A percentile compares a stretch with the other conserved stretches of the same genome.
Evolutionary conservation across 2,113 vertebrate genomes (phyloP).

Genomic region (Chamaea fasciata): DNA sequence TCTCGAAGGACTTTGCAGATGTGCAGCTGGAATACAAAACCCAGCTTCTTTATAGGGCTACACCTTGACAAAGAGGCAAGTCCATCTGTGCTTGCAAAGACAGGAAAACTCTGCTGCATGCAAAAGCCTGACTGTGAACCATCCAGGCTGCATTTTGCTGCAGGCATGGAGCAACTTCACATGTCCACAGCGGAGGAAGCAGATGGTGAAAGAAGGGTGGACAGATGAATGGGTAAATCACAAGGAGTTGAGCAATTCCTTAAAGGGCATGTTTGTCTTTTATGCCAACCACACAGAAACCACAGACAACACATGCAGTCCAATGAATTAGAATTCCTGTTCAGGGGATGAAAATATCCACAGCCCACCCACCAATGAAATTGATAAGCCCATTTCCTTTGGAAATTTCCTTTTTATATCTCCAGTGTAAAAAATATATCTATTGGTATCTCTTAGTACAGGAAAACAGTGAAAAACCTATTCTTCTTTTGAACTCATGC

Average conservation of each 20-base stretch:
- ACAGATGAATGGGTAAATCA: slow-evolving; percentile 31
- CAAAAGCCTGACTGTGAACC: not conserved
- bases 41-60: not conserved
- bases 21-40: not conserved
- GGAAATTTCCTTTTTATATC: not conserved
- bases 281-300: not conserved
- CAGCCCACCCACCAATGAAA: not conserved
- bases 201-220: slow-evolving; percentile 37
- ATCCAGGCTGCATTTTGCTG: slow-evolving; percentile 29
- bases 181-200: slow-evolving; percentile 13
- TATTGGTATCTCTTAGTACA: not conserved
- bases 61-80: not conserved
- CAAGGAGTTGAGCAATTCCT: not conserved
- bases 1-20: not conserved
- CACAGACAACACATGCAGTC: not conserved
- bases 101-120: not conserved
- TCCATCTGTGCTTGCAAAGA: not conserved
- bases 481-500: not conserved
- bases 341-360: not conserved
- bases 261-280: slow-evolving; percentile 29
- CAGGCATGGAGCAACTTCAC: slow-evolving; percentile 39
- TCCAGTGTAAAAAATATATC: not conserved
- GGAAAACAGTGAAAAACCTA: not conserved
- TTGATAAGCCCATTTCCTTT: not conserved
- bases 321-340: not conserved